Evolutionary conservation across 2,888 invertebrate species (phyloP).

Genomic region (Magallana nippona): DNA sequence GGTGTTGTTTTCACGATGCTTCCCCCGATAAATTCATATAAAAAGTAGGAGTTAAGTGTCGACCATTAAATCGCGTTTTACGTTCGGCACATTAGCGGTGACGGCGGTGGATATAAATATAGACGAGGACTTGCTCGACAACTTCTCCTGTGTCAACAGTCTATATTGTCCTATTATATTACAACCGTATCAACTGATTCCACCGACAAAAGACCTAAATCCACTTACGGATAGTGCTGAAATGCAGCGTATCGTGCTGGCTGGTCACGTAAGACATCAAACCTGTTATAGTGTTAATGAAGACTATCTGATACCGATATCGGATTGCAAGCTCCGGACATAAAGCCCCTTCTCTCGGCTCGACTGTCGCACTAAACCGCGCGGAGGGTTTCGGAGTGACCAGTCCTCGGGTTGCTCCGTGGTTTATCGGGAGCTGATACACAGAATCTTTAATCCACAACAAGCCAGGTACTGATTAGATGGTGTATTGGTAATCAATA

Average conservation of each 20-base stretch:
- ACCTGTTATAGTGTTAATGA: neutral
- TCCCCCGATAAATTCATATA: neutral
- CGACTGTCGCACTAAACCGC: too few relatives aligned
- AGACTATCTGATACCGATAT: neutral
- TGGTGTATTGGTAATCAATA: slow-evolving; percentile 8
- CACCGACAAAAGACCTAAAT: slow-evolving; percentile 8
- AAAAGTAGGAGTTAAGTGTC: neutral
- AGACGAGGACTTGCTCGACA: slow-evolving; percentile 4
- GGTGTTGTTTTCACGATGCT: neutral
- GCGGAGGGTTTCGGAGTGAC: neutral
- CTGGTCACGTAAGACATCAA: neutral
- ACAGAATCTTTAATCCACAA: neutral
- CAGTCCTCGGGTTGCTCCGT: neutral
- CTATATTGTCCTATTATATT: slow-evolving; percentile 7
- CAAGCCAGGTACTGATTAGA: neutral
- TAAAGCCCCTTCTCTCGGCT: neutral
- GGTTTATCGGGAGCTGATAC: neutral
- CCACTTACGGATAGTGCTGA: slow-evolving; percentile 11
- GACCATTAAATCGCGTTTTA: slow-evolving; percentile 9
- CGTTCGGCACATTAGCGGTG: neutral
- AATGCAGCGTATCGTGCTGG: neutral
- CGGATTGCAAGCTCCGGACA: neutral
- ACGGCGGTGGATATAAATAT: slow-evolving; percentile 6
- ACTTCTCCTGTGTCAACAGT: slow-evolving; percentile 16
- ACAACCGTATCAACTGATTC: slow-evolving; percentile 12